A percentile compares a stretch with the other conserved stretches of the same genome.
phyloP scores from a whole-genome alignment of 2,113 vertebrate species.

The Gasterosteus aculeatus region DNA sequence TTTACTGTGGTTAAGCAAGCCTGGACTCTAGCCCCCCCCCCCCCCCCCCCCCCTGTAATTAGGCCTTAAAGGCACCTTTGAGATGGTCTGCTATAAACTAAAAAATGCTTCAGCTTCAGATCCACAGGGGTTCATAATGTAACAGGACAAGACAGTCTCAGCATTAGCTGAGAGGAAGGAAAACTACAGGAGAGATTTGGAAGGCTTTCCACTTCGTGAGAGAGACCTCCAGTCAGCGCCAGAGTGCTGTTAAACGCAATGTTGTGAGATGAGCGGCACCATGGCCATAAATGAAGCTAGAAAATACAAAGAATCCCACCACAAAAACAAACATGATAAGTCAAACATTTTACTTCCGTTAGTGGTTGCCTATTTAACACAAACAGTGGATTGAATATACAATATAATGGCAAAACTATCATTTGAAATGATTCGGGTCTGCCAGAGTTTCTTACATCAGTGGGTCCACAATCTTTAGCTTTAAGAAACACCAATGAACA shows the following conservation, averaged over 20 bases:
- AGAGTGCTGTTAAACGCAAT: no score
- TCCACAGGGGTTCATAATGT: not conserved
- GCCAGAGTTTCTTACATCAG: constrained; percentile 85
- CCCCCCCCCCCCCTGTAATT: no score
- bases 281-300: not conserved
- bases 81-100: no score
- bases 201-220: no score
- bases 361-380: constrained; percentile 79
- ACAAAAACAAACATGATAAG: constrained; percentile 49
- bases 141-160: not conserved
- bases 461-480: constrained; percentile 63
- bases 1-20: not conserved
- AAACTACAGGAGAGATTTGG: not conserved
- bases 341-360: constrained; percentile 77
- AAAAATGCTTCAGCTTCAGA: not conserved
- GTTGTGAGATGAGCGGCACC: not conserved
- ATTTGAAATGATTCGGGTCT: constrained; percentile 64
- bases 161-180: not conserved
- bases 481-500: constrained; percentile 46
- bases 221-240: no score
- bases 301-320: not conserved
- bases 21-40: no score
- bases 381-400: constrained; percentile 87
- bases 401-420: constrained; percentile 82
- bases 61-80: no score